Base-by-base conservation (phyloP, 2,888 invertebrate species). In the Ceriagrion tenellum region DNA sequence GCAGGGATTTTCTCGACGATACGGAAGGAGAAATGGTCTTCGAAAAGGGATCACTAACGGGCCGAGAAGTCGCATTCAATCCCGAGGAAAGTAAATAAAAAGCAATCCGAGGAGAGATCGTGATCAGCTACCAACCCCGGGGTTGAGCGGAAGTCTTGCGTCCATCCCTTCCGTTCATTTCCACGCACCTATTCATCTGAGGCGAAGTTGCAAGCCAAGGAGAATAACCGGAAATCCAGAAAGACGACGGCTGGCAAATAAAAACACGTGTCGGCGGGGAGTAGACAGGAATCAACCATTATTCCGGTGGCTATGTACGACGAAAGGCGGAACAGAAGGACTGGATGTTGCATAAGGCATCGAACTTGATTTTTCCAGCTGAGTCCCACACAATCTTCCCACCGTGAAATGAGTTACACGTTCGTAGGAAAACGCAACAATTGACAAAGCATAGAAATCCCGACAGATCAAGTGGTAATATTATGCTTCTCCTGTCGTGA, bases 151-250 rank as follows among this genome's bases (percentile, higher is more conserved):
- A 81, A 81, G 81, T 81, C 81, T 59, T 30, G 10, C 16, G n/a
- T 35, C 30, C 16, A 1, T 74, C 63, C 63, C 63, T 69, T 35
- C 16, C 13, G 0, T 81, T 81, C 0, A n/a, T 26, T 69, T 69
- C 69, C 26, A 69, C 26, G 69, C 69, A n/a, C n/a, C 69, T 81
- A 81, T 3, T 81, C 81, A 30, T 13, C 18, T 13, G 30, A 16
- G 18, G 35, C 35, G 81, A 81, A 81, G 35, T 35, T 81, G 81
- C 30, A 12, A 13, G 81, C 81, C 10, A 81, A 26, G 35, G 35
- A 81, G 16, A 35, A 81, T 81, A 35, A 81, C 30, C 81, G 81
- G 81, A 81, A 81, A 81, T 81, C 35, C n/a, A 81, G 81, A 81
- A 81, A 81, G 81, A 81, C 81, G 81, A 81, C 30, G 35, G 35